Evolutionary conservation across 2,113 vertebrate genomes (phyloP).

Genomic region (Leiothrix lutea): DNA sequence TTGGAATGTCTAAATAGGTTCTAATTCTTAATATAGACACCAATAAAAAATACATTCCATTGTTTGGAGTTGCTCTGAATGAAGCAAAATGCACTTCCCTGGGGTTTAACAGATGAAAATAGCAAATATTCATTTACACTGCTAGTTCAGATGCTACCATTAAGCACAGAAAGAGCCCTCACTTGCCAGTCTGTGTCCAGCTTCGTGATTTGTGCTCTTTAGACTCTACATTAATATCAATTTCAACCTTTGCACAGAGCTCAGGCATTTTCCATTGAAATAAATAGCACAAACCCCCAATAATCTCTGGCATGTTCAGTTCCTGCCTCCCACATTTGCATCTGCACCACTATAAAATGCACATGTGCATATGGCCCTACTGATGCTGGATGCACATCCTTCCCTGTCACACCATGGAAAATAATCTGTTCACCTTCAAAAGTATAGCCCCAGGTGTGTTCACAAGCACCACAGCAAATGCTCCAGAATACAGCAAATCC

Average conservation of each 20-base stretch:
- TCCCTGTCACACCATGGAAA: slow-evolving; percentile 7
- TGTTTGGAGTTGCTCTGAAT: slow-evolving; percentile 57
- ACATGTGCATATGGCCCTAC: background rate
- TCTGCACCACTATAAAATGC: background rate
- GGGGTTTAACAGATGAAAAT: slow-evolving; percentile 61
- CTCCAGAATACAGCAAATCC: slow-evolving; percentile 14
- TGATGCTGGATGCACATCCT: background rate
- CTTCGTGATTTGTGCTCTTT: slow-evolving; percentile 48
- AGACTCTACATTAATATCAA: slow-evolving; percentile 61
- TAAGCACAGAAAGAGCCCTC: slow-evolving; percentile 37
- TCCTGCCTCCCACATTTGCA: background rate
- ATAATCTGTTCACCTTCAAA: slow-evolving; percentile 37
- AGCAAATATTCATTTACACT: slow-evolving; percentile 62
- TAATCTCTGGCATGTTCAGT: background rate
- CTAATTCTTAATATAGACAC: slow-evolving; percentile 60
- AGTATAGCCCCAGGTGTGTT: slow-evolving; percentile 28
- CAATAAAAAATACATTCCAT: slow-evolving; percentile 54
- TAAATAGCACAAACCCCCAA: background rate
- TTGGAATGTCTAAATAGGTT: slow-evolving; percentile 50
- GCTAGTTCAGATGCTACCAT: slow-evolving; percentile 19
- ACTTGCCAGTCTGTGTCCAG: slow-evolving; percentile 30
- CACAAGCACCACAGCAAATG: background rate
- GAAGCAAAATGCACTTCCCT: slow-evolving; percentile 64
- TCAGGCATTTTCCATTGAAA: background rate
- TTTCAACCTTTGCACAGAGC: slow-evolving; percentile 43